Base-by-base conservation (phyloP, 2,888 invertebrate genomes). In the Nymphalis polychloros region DNA sequence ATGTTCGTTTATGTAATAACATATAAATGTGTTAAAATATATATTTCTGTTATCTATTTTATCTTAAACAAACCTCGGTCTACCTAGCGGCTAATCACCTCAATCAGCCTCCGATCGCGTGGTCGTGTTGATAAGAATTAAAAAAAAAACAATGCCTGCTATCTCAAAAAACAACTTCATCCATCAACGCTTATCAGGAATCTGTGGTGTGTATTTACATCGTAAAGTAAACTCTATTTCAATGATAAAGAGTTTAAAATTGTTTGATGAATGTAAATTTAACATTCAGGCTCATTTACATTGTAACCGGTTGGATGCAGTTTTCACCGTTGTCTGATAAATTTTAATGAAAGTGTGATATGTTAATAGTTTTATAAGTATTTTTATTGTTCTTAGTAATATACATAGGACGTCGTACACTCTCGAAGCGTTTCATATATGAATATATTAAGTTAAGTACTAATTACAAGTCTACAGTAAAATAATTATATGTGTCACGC, bases 141-240 rank as follows among this genome's bases (percentile, higher is more conserved):
- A 67, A 67, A 61, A 63, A 70, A 70, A 70, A 68, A 72, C 72
- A 69, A 72, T 69, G 50, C 62, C 64, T 70, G 57, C 67, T 75
- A 75, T 75, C 75, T 71, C 53, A 67, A 70, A 75, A 72, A 76
- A 76, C 73, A 73, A 74, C 71, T 72, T 69, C 71, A 76, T 76
- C 75, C 71, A 75, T 76, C 76, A 75, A 61, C 65, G 64, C 68
- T 75, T 75, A 75, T 76, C 76, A 55, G 52, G 35, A 68, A 72
- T 72, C 72, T 69, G 55, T 53, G 8, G 52, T 48, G 8, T 7
- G 2, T 8, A 16, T 0, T 13, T 10, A 48, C 59, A 61, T 41
- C 16, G 1, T 0, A 72, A 71, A 66, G 17, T 61, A 35, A 66
- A 64, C 67, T 62, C 19, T 71, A 65, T 0, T 0, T 1, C 13